A percentile compares a stretch with the other conserved stretches of the same genome.
Conservation (phyloP, 2,888 invertebrate species). For the Hydraecia micacea region DNA sequence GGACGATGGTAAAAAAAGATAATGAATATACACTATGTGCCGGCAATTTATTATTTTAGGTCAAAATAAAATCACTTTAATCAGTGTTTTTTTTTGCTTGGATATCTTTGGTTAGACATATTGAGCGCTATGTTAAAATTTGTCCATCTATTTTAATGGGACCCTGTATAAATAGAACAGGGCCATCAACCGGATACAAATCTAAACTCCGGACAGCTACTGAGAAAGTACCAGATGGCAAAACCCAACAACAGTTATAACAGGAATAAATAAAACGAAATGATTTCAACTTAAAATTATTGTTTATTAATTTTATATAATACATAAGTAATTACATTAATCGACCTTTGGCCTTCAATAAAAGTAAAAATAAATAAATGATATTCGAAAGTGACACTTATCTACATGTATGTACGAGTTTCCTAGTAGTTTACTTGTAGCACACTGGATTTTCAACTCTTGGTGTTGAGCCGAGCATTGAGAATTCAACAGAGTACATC, state of each 20-base stretch:
- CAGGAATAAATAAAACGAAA: conserved; percentile 27
- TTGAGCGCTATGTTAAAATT: too few relatives aligned
- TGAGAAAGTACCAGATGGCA: too few relatives aligned
- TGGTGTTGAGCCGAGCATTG: not conserved
- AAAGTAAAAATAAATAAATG: conserved; percentile 45
- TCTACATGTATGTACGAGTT: not conserved
- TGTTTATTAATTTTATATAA: conserved; percentile 37
- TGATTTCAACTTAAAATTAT: conserved; percentile 40
- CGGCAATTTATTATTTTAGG: too few relatives aligned
- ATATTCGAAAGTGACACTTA: conserved; percentile 25
- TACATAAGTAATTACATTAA: conserved; percentile 37
- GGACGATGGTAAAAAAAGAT: too few relatives aligned
- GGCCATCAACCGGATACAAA: too few relatives aligned
- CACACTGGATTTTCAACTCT: not conserved
- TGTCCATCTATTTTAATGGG: too few relatives aligned
- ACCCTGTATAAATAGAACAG: too few relatives aligned
- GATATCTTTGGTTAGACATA: too few relatives aligned
- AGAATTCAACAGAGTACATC: not conserved
- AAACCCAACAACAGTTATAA: not conserved
- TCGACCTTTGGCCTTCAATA: conserved; percentile 25
- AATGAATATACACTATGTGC: too few relatives aligned
- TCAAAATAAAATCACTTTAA: too few relatives aligned
- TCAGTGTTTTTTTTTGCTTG: too few relatives aligned
- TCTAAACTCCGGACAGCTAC: too few relatives aligned
- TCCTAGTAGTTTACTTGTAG: not conserved